phyloP scores from a whole-genome alignment of 2,113 vertebrate genomes.

The Thinocorus orbignyianus region DNA sequence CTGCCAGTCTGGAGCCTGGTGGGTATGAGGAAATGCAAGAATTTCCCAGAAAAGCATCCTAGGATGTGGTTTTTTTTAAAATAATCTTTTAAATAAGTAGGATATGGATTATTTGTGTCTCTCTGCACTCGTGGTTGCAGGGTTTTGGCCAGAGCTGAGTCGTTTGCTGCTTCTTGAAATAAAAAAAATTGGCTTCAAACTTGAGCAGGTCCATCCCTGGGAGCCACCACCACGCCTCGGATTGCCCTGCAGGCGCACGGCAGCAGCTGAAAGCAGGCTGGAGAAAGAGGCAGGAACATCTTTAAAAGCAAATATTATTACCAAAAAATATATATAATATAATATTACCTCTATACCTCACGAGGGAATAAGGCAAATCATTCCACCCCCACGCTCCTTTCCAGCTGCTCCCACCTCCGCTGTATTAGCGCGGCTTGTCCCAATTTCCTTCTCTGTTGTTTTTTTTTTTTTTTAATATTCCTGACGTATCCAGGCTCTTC shows the following conservation, averaged over 20 bases:
- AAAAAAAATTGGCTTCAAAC: neutral
- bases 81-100: no score
- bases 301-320: neutral
- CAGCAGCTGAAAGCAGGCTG: neutral
- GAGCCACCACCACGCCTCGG: accelerated
- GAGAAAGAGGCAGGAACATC: neutral
- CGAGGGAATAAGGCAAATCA: neutral
- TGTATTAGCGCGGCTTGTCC: neutral
- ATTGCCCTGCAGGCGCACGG: neutral
- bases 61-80: no score
- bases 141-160: neutral
- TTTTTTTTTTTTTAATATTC: neutral
- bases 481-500: neutral
- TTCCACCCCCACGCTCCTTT: neutral
- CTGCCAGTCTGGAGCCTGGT: neutral
- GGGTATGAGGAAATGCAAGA: neutral
- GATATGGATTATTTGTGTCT: neutral
- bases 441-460: slow-evolving; percentile 59
- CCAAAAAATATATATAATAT: neutral
- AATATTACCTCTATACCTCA: neutral
- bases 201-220: neutral
- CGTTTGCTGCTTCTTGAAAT: neutral
- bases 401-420: slow-evolving; percentile 9
- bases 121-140: neutral
- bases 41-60: neutral